Evolutionary conservation across 2,888 invertebrate genomes (phyloP).

Genomic region (Vesta saturnalis): DNA sequence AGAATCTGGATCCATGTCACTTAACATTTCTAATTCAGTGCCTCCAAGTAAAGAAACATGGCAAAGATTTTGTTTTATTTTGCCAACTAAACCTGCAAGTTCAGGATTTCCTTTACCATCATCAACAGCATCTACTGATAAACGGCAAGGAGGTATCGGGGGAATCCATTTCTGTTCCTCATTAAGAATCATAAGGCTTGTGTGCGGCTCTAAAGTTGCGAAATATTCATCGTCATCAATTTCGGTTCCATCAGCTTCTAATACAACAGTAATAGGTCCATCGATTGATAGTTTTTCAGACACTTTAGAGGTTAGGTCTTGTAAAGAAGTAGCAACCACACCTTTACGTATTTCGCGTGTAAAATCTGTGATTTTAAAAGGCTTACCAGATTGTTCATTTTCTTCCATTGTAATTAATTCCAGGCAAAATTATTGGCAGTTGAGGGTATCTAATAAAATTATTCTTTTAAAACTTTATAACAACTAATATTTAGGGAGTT

Average conservation of each 20-base stretch:
- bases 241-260: conserved; percentile 94
- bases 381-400: conserved; percentile 65
- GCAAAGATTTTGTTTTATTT: conserved; percentile 82
- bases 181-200: conserved; percentile 83
- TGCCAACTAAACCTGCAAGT: conserved; percentile 79
- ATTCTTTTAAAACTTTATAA: too few relatives aligned
- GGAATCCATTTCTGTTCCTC: conserved; percentile 81
- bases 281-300: conserved; percentile 76
- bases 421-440: conserved; percentile 23
- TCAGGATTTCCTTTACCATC: conserved; percentile 68
- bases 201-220: conserved; percentile 87
- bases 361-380: conserved; percentile 83
- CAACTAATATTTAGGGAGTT: too few relatives aligned
- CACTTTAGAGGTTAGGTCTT: conserved; percentile 80
- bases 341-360: conserved; percentile 84
- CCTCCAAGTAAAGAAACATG: conserved; percentile 87
- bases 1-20: conserved; percentile 91
- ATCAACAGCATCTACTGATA: conserved; percentile 70
- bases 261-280: conserved; percentile 79
- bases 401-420: conserved; percentile 64
- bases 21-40: conserved; percentile 83
- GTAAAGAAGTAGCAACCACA: conserved; percentile 80
- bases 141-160: conserved; percentile 70
- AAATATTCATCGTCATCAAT: conserved; percentile 97
- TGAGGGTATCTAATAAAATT: too few relatives aligned